Evolutionary conservation across 1,140 invertebrate species (phyloP).

Genomic region (Caenorhabditis tropicalis): DNA sequence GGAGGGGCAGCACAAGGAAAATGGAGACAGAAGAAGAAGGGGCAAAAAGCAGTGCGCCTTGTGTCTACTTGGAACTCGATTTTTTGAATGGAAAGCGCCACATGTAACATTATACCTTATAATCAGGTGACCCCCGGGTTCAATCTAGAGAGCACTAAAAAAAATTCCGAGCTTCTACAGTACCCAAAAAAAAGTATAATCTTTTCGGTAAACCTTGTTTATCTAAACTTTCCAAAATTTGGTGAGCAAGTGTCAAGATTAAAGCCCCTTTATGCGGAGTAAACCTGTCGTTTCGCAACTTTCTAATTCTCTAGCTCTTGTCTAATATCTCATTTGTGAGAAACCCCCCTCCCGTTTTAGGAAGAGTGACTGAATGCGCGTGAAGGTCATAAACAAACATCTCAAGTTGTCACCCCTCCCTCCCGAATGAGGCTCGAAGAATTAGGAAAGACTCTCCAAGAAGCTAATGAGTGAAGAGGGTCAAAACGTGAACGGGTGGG

Average conservation of each 20-base stretch:
- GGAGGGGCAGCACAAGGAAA: neutral
- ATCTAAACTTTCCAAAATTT: too few species aligned
- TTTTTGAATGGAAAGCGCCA: neutral
- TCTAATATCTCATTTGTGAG: slow-evolving; percentile 30
- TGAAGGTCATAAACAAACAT: slow-evolving; percentile 21
- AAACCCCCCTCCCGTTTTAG: neutral
- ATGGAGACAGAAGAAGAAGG: neutral
- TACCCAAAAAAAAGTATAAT: too few species aligned
- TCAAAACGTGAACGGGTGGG: slow-evolving; percentile 40
- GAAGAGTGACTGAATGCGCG: neutral
- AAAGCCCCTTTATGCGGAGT: neutral
- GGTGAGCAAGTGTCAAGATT: slow-evolving; percentile 3
- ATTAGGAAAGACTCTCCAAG: neutral
- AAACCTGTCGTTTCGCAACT: slow-evolving; percentile 3
- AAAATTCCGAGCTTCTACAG: too few species aligned
- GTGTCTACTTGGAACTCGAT: slow-evolving; percentile 37
- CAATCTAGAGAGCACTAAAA: too few species aligned
- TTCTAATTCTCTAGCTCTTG: slow-evolving; percentile 18
- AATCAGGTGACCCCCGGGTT: neutral
- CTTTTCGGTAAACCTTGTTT: too few species aligned
- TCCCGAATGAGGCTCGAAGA: neutral
- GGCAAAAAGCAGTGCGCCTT: slow-evolving; percentile 31
- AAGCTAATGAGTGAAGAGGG: slow-evolving; percentile 42
- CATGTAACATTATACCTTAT: slow-evolving; percentile 33
- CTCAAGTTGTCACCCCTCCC: slow-evolving; percentile 40